Conservation (phyloP, 2,888 invertebrate genomes). For the Callosobruchus maculatus region DNA sequence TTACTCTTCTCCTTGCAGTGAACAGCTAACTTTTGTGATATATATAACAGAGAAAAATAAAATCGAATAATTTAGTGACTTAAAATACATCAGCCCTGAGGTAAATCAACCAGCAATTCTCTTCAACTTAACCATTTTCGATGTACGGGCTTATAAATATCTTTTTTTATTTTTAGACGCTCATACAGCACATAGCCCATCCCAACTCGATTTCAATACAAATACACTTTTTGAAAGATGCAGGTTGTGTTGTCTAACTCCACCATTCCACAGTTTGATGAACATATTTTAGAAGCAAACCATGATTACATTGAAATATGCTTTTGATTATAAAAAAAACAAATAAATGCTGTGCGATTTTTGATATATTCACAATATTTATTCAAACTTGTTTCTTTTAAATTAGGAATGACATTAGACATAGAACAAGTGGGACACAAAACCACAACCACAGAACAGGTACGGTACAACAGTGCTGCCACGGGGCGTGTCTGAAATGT, state of each 20-base stretch:
- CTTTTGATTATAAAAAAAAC: too few species aligned
- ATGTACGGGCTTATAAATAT: neutral
- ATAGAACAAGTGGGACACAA: too few species aligned
- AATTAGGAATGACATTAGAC: too few species aligned
- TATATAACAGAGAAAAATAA: neutral
- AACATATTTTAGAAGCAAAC: too few species aligned
- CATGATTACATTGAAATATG: too few species aligned
- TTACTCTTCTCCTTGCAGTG: conserved; percentile 34
- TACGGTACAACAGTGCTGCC: too few species aligned
- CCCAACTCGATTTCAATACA: neutral
- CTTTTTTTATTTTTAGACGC: neutral
- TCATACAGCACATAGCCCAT: neutral
- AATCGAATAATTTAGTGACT: neutral
- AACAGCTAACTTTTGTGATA: conserved; percentile 9
- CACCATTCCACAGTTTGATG: too few species aligned
- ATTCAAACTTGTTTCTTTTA: too few species aligned
- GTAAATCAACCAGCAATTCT: neutral
- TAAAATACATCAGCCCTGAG: neutral
- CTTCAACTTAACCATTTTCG: neutral
- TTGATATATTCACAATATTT: too few species aligned
- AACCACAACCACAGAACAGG: too few species aligned
- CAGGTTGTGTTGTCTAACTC: neutral
- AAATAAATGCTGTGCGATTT: too few species aligned
- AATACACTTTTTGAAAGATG: neutral
- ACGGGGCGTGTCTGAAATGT: too few species aligned